Evolutionary conservation across 2,888 invertebrate species (phyloP), one percentile per base, ranked within the genome.

Genomic region (Phlogophora meticulosa): DNA sequence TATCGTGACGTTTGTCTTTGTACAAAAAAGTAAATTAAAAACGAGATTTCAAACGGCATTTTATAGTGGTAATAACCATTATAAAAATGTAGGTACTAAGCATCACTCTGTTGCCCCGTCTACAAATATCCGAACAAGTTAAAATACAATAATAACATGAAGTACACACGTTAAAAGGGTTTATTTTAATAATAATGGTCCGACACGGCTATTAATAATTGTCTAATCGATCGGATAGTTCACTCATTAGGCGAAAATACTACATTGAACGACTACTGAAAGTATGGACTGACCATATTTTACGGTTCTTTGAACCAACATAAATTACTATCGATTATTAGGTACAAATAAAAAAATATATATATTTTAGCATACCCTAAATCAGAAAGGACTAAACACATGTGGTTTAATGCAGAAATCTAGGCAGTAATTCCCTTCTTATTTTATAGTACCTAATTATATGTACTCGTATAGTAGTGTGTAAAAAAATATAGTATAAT

Each of bases 191-290:
- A 82, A 83, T 82, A 82, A 83, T 81, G 81, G 81, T 68, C 78
- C 81, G 76, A 76, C 79, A 75, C 72, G 71, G 56, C 68, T 71
- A 70, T 77, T 78, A 83, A 86, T 85, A 84, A 86, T 86, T 89
- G 80, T 86, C 81, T 89, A 87, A 88, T 89, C 88, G 87, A 88
- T 86, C 78, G 83, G 82, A 81, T 82, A 86, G 84, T 78, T 78
- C 77, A 76, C 83, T 88, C 85, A 87, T 88, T 86, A 85, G 74
- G 79, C 74, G 56, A 86, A 86, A 82, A 85, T 85, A 83, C 53
- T 71, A 80, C 74, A 60, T 62, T 68, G 53, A 67, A 55, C 11
- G 38, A 72, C 78, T 15, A 67, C 65, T 22, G 5, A 59, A 43
- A 62, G 62, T 63, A 0, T 28, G 20, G 52, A 69, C 65, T 60